Evolutionary conservation across 1,140 invertebrate species (phyloP), one percentile per base, ranked within the genome.

Genomic region (Saccostrea cuccullata): DNA sequence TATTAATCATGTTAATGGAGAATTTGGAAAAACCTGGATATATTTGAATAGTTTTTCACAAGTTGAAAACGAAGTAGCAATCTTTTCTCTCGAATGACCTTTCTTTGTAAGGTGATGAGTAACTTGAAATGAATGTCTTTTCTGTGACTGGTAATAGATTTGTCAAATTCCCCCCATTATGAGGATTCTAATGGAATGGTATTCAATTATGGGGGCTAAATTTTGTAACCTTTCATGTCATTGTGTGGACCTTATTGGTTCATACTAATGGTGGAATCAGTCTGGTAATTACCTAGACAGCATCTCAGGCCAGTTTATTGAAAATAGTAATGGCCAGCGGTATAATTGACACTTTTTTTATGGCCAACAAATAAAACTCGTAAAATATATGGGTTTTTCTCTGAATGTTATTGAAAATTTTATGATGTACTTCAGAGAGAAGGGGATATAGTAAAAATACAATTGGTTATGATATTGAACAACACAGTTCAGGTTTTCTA

Each of bases 131-230:
- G 26, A 77, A 77, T 20, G 70, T 77, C 70, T 13, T 77, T 77
- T 77, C 70, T 30, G 23, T 77, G 15, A 26, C 70, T 30, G 23
- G 26, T 77, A 77, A 77, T 77, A 30, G 70, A 77, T 77, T 77
- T 77, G 70, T 77, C 70, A 77, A 36, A 77, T 77, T 77, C 26
- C 26, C 70, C 11, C 70, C 70, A 77, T 77, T 77, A 77, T 77
- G 23, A 26, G 70, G 70, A 77, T 77, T 77, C 26, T 36, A 40
- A 77, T 30, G 30, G 70, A 30, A 13, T 30, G 70, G 70, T 77
- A 36, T 77, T 17, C 70, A 77, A 30, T 77, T 77, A 77, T 13
- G 13, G 60, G 30, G 26, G 70, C 70, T 36, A 40, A 13, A 77
- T 77, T 77, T 13, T 77, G 30, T 77, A 77, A 77, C 70, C 70